Evolutionary conservation across 2,113 vertebrate genomes (phyloP).

Genomic region (Ictidomys tridecemlineatus): DNA sequence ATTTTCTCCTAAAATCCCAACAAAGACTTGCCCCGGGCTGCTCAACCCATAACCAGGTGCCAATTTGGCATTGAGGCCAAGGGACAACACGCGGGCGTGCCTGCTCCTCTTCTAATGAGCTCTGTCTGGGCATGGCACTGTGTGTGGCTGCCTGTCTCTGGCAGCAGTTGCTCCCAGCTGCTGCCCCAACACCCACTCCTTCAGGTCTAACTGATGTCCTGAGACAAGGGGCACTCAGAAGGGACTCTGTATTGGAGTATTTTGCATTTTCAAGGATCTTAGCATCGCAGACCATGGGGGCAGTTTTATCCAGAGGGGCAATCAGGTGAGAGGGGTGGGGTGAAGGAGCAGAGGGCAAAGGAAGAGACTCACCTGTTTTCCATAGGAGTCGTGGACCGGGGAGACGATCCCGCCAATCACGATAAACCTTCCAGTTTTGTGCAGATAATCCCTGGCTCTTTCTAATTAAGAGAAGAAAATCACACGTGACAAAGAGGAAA

Average conservation of each 20-base stretch:
- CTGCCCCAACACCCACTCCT: neutral
- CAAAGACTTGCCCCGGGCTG: neutral
- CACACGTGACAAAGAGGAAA: conserved; percentile 37
- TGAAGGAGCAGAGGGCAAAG: too few species aligned
- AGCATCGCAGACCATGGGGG: neutral
- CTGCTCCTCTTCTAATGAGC: neutral
- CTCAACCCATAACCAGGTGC: neutral
- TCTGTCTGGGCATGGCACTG: neutral
- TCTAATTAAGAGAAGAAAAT: conserved; percentile 87
- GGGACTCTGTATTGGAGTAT: neutral
- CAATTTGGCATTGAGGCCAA: neutral
- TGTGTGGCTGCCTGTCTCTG: neutral
- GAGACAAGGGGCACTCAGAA: neutral
- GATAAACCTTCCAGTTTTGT: conserved; percentile 97
- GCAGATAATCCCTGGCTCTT: conserved; percentile 96
- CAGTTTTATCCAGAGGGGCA: neutral
- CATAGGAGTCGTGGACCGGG: conserved; percentile 98
- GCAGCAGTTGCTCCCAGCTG: neutral
- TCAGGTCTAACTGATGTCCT: neutral
- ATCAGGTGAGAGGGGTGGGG: neutral
- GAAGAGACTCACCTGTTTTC: conserved; percentile 92
- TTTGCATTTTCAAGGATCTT: neutral
- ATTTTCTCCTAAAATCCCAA: neutral
- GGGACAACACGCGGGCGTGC: accelerated
- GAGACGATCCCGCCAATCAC: conserved; percentile 99